phyloP scores from a whole-genome alignment of 2,113 vertebrate genomes.

The Poecile atricapillus region DNA sequence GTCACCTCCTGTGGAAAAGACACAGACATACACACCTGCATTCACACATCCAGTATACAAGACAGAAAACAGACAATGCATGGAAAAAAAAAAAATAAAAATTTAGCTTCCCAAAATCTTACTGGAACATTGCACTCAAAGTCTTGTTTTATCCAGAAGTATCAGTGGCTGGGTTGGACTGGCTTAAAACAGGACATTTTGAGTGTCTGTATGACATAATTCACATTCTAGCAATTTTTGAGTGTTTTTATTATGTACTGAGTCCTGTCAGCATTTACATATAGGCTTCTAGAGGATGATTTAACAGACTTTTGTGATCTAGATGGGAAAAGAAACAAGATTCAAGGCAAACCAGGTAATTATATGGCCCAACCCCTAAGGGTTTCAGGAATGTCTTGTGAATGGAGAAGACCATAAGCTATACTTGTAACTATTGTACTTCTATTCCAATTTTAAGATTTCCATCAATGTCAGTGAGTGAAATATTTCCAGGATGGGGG shows the following conservation, averaged over 20 bases:
- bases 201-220: not conserved
- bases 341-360: not conserved
- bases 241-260: not conserved
- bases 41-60: not conserved
- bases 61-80: not conserved
- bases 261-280: not conserved
- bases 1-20: not conserved
- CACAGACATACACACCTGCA: rapidly evolving
- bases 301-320: not conserved
- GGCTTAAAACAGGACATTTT: not conserved
- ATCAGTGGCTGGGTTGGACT: rapidly evolving
- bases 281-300: not conserved
- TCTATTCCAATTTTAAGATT: not conserved
- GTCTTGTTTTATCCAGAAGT: not conserved
- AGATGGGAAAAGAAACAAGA: not conserved
- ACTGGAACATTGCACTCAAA: not conserved
- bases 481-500: not conserved
- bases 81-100: not conserved
- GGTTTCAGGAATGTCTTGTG: not conserved
- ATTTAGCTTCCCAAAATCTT: not conserved
- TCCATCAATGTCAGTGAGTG: not conserved
- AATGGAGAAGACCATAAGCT: not conserved
- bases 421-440: not conserved
- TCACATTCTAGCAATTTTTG: not conserved
- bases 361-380: not conserved